Base-by-base conservation (phyloP, 2,888 invertebrate genomes). In the Agonopterix alstromeriana region DNA sequence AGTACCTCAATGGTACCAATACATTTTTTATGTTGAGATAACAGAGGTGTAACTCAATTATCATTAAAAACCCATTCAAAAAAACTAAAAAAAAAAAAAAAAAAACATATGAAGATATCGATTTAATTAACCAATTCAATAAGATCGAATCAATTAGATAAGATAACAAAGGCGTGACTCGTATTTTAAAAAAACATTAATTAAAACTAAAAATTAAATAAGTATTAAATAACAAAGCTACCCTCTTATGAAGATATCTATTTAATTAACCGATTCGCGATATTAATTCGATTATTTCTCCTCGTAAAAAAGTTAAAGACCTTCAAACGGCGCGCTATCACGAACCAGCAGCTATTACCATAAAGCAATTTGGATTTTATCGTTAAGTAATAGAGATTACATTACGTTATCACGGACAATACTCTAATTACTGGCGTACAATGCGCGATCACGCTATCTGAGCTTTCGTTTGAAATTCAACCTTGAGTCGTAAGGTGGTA, bases 181-280 rank as follows among this genome's bases (percentile, higher is more conserved):
- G 7, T 27, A 38, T 38, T 5, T 38, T 38, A 38, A 38, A 38
- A 9, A 38, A 38, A n/a, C 38, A 38, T 38, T 38, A 43, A 42
- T 35, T 3, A 27, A n/a, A 43, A 14, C 10, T 10, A n/a, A 12
- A 43, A 43, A 14, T 27, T 43, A 43, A 14, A 43, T 43, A 17
- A 17, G 63, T 59, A 66, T 62, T 60, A 56, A 54, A 27, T 27
- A 60, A 61, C 41, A 50, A 46, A 47, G 43, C 53, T 57, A 52
- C 60, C 62, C 60, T 61, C 65, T 64, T 57, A 60, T 61, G 65
- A 69, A 65, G 64, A 69, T 77, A 82, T 81, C 83, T 81, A 83
- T 85, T 83, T 82, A 85, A 86, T 86, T 83, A 84, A 85, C 77
- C 70, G 84, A 82, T 83, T 74, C 70, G 74, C 81, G 71, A 84